Base-by-base conservation (phyloP, 64 coral and sea anemone genomes). In the Cladopsammia gracilis region DNA sequence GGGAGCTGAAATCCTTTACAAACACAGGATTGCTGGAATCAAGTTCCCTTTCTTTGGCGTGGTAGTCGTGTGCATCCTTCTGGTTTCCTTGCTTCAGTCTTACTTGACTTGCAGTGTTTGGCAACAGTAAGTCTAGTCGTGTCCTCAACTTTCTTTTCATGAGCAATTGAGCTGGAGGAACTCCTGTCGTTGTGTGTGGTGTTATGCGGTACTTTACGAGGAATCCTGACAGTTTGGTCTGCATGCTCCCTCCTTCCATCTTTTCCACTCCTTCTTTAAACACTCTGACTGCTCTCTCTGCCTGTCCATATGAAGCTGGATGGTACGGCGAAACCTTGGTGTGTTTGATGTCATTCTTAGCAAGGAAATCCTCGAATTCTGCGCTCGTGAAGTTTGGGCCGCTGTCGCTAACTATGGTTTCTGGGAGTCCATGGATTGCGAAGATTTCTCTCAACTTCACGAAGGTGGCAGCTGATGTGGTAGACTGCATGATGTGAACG, bases 231-330 rank as follows among this genome's bases (percentile, higher is more conserved):
- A 91, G 49, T 9, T 75, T 73, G 65, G 3, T 15, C 48, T 83
- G 50, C 52, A 59, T 77, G 60, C 5, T 34, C 56, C n/a, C 89
- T 12, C 48, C 89, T 53, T 70, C 48, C 77, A 71, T 82, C 65
- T 82, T 90, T n/a, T 81, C 49, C 10, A 82, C 45, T 15, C 89
- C 89, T 15, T 90, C 89, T n/a, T 90, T 82, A 15, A 90, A 70
- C 1, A 57, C 67, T 52, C 34, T 22, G 4, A 79, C 89, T 15
- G 48, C 77, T 72, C 77, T 24, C 53, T 90, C 89, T 7, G 76
- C 77, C 25, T 71, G 76, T 5, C 89, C 77, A 90, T 90, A 82
- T 10, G 88, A 90, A 70, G 89, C 76, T 20, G 61, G 75, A 52
- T 90, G 88, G 25, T 90, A 90, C 4, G 88, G 88, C 13, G 62